phyloP scores from a whole-genome alignment of 1,140 invertebrate species.

The Xylocopa sonorina region DNA sequence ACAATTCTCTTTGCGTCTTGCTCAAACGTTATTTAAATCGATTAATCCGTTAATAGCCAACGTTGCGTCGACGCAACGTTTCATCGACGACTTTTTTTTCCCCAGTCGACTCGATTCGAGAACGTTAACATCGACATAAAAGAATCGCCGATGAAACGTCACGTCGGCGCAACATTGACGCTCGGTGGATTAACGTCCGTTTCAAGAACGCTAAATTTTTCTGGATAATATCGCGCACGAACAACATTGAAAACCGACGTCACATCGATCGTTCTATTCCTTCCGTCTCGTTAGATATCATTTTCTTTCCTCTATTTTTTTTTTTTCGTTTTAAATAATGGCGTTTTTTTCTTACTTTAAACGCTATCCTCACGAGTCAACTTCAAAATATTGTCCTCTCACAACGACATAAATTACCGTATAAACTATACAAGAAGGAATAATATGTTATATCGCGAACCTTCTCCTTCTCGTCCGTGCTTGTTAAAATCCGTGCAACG shows the following conservation, averaged over 20 bases:
- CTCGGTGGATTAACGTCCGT: too few relatives aligned
- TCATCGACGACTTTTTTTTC: too few relatives aligned
- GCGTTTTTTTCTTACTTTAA: neutral
- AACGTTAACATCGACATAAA: too few relatives aligned
- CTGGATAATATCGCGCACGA: slow-evolving; percentile 29
- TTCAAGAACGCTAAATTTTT: neutral
- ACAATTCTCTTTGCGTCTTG: neutral
- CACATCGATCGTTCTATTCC: neutral
- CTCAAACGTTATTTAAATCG: slow-evolving; percentile 4
- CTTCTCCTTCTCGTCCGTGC: neutral
- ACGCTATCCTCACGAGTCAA: slow-evolving; percentile 17
- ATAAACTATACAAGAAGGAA: slow-evolving; percentile 63
- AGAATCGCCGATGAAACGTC: too few relatives aligned
- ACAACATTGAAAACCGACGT: slow-evolving; percentile 6
- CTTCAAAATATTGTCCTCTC: slow-evolving; percentile 59
- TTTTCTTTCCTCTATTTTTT: neutral
- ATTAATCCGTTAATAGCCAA: too few relatives aligned
- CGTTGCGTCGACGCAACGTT: too few relatives aligned
- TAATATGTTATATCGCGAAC: slow-evolving; percentile 33
- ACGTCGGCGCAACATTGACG: too few relatives aligned
- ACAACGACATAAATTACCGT: slow-evolving; percentile 58
- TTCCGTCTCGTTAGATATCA: neutral
- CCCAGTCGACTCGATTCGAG: too few relatives aligned
- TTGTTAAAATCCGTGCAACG: neutral
- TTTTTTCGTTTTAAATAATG: neutral